phyloP scores from a whole-genome alignment of 1,140 invertebrate genomes.

The Stegodyphus mimosarum region DNA sequence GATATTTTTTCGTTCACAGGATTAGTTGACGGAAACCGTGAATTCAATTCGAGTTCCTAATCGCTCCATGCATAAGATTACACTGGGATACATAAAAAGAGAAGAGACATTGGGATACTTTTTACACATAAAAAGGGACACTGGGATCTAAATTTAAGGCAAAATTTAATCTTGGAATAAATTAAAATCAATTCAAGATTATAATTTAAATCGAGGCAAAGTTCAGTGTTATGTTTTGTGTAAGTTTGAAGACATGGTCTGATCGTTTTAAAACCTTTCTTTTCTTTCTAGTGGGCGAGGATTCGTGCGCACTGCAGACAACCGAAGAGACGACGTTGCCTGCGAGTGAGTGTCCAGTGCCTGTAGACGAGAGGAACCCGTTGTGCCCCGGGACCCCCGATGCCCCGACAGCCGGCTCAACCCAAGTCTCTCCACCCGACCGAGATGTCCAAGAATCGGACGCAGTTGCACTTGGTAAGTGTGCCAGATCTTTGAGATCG shows the following conservation, averaged over 20 bases:
- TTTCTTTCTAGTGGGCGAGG: slow-evolving; percentile 28
- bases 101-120: no score
- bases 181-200: neutral
- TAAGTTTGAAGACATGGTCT: neutral
- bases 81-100: no score
- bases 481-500: no score
- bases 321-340: neutral
- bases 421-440: no score
- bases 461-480: slow-evolving; percentile 7
- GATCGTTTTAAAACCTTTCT: neutral
- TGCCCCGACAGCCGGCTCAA: slow-evolving; percentile 54
- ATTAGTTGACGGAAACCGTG: no score
- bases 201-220: neutral
- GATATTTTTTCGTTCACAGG: no score
- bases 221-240: neutral
- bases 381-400: slow-evolving; percentile 55
- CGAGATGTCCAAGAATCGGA: no score
- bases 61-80: no score
- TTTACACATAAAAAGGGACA: no score
- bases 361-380: slow-evolving; percentile 5
- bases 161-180: neutral
- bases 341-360: neutral
- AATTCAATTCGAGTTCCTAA: no score
- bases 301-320: neutral
- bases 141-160: neutral